Evolutionary conservation across 1,140 invertebrate species (phyloP), one percentile per base, ranked within the genome.

Genomic region (Hermatobates lingyangjiaoensis): DNA sequence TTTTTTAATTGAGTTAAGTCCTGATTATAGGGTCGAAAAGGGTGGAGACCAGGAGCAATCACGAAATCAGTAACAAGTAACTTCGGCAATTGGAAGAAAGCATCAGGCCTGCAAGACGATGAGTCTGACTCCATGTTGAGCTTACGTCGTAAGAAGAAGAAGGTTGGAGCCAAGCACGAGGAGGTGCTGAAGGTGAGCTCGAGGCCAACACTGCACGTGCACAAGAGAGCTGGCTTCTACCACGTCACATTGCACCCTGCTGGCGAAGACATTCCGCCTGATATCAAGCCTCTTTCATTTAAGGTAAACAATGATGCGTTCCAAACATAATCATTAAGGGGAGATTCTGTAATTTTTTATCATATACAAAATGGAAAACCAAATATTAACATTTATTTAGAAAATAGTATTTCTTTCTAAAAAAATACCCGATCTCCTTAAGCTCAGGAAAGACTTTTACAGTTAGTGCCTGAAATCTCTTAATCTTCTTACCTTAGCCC

Each of bases 171-270:
- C 14, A 27, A 42, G 1, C 30, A 45, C 14, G 42, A 3, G 18
- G 21, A 2, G 21, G 23, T 27, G 21, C 42, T 15, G 40, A 25
- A 40, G 46, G 47, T 21, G 45, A 23, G 7, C 42, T 34, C n/a
- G 5, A 73, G 71, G 54, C 70, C 72, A 4, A 67, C 72, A 0
- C 56, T 75, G 2, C 68, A 69, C 51, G 67, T 75, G 1, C 69
- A 73, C 51, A 73, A 72, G 52, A 71, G 72, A 56, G 69, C 72
- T 38, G 71, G 73, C 24, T 60, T 65, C 3, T 73, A 73, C 57
- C 71, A 66, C 40, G 69, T 75, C 42, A 71, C 70, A 50, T 69
- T 74, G 44, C 70, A 73, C 59, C 74, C 74, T 3, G 53, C 74
- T 12, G 72, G 71, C 61, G 69, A 18, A 23, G 48, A 50, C 1